Percentiles rank a stretch among this genome's conserved stretches.
Conservation (phyloP, 1,140 invertebrate species). For the Maconellicoccus hirsutus region DNA sequence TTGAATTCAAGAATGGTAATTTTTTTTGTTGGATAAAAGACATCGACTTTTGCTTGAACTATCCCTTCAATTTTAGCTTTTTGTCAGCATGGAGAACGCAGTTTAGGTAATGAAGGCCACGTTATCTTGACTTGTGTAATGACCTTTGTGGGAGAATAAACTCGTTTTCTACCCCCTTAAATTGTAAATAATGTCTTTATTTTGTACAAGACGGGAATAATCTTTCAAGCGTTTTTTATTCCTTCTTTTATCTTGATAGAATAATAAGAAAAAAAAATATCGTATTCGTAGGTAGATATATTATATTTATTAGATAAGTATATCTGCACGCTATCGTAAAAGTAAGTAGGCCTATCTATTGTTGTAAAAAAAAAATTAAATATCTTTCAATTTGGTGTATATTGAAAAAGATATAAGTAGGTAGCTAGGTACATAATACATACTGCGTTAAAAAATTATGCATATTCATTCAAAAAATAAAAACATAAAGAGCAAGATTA, state of each 20-base stretch:
- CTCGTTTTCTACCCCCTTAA: conserved; percentile 22
- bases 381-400: no score
- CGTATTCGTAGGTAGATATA: no score
- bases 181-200: conserved; percentile 22
- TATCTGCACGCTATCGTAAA: no score
- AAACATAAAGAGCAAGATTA: background rate
- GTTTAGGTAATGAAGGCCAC: conserved; percentile 17
- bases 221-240: conserved; percentile 16
- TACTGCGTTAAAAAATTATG: no score
- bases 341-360: no score
- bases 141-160: conserved; percentile 21
- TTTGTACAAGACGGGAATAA: conserved; percentile 20
- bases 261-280: conserved; percentile 10
- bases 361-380: no score
- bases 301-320: no score
- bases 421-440: no score
- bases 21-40: conserved; percentile 14
- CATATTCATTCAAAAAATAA: background rate
- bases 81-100: background rate
- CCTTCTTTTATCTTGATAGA: conserved; percentile 20
- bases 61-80: conserved; percentile 18
- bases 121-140: conserved; percentile 21
- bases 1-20: conserved; percentile 16
- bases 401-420: no score
- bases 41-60: conserved; percentile 9